These are phyloP conservation scores for Pediacus dermestoides DNA, from an alignment of 2,888 invertebrate species.

Conservation along the genomic window DNA sequence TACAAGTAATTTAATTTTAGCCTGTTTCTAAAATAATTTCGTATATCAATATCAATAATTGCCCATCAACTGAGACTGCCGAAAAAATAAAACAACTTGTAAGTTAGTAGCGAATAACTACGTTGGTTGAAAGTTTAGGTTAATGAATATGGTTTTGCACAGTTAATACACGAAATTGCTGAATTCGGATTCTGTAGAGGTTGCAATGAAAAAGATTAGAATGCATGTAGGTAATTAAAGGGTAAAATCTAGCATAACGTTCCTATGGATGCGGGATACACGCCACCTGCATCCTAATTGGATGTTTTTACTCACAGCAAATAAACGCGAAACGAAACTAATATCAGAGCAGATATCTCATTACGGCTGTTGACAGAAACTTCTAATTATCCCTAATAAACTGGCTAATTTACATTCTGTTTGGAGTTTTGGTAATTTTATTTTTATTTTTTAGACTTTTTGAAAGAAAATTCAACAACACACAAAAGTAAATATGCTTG, in stretches of 20 bases:
- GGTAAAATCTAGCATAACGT: constrained; percentile 19
- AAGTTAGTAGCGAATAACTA: too few species aligned
- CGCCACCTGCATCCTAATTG: constrained; percentile 24
- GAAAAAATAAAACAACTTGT: too few species aligned
- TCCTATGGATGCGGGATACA: constrained; percentile 14
- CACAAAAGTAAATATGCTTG: background rate
- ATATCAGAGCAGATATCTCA: constrained; percentile 15
- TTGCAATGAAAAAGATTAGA: constrained; percentile 22
- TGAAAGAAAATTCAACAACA: too few species aligned
- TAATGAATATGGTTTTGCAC: constrained; percentile 9
- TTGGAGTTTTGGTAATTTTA: constrained; percentile 2
- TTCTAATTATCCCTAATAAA: constrained; percentile 15
- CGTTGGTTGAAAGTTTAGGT: too few species aligned
- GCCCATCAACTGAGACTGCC: too few species aligned
- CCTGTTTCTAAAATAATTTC: too few species aligned
- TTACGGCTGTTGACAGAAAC: constrained; percentile 9
- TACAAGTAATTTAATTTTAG: too few species aligned
- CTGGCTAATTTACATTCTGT: constrained; percentile 17
- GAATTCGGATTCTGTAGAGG: constrained; percentile 20
- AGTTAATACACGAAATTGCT: constrained; percentile 16
- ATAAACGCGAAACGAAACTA: constrained; percentile 19
- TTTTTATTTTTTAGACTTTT: background rate
- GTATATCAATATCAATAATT: too few species aligned
- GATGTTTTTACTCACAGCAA: constrained; percentile 18
- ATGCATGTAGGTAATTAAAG: constrained; percentile 28